phyloP scores from a whole-genome alignment of 2,113 vertebrate species.

The Zosterops hypoxanthus region DNA sequence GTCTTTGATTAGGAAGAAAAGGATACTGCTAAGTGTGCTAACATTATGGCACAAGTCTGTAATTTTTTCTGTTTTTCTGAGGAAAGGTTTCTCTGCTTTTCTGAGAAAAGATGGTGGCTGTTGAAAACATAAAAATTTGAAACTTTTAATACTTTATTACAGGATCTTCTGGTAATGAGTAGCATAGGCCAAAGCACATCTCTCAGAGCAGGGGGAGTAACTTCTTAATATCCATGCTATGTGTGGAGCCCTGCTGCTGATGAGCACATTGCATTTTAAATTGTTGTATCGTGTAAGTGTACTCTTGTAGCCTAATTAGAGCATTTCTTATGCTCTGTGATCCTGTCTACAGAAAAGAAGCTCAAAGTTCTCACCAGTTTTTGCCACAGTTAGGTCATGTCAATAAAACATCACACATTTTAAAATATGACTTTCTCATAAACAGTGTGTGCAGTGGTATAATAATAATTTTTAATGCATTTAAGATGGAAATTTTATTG shows the following conservation, averaged over 20 bases:
- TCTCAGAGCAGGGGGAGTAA: neutral
- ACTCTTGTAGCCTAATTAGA: neutral
- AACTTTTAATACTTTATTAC: neutral
- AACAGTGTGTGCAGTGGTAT: neutral
- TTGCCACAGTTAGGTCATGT: neutral
- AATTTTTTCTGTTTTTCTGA: neutral
- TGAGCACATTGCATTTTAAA: neutral
- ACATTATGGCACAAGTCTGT: neutral
- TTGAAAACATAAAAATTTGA: neutral
- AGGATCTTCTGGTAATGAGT: neutral
- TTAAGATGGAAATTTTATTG: neutral
- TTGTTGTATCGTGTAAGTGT: accelerated
- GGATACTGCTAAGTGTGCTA: neutral
- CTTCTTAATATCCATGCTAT: neutral
- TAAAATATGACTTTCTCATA: neutral
- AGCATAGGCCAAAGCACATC: neutral
- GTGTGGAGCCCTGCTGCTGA: neutral
- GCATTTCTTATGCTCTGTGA: neutral
- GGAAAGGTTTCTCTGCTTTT: neutral
- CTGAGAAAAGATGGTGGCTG: neutral
- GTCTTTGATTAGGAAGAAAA: neutral
- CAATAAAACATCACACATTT: neutral
- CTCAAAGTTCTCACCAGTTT: neutral
- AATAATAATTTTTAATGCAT: neutral
- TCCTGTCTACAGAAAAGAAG: neutral